Evolutionary conservation across 64 coral and sea anemone genomes (phyloP), one percentile per base, ranked within the genome.

Genomic region (Trachythela sp.): DNA sequence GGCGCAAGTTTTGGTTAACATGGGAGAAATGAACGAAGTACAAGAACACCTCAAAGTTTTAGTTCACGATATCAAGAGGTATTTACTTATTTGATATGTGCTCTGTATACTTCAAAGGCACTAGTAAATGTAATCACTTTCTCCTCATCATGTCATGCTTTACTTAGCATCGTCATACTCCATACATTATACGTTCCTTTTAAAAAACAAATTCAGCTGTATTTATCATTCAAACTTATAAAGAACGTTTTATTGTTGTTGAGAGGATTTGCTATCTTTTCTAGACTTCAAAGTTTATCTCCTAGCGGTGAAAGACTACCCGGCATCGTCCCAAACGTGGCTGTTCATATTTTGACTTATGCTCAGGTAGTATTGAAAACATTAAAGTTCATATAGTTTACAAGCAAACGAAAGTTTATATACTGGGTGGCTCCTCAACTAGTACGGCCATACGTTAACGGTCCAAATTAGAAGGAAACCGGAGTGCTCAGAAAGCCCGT

Each of bases 51-150:
- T 90, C 24, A 94, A 88, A 75, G 88, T 91, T 29, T 84, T 97
- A 36, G 94, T 97, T 91, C 87, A 92, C 20, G 90, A 97, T 40
- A 94, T 94, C 70, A 97, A 90, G 50, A 94, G 95, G 95, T 92
- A 40, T 54, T 54, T 88, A 38, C 24, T 17, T 35, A 26, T 27
- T 1, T n/a, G 24, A 27, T 27, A 31, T 27, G 40, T 49, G 48
- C n/a, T n/a, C n/a, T n/a, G n/a, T n/a, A n/a, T n/a, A n/a, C n/a
- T n/a, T n/a, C n/a, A n/a, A n/a, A n/a, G n/a, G n/a, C n/a, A n/a
- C n/a, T n/a, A n/a, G n/a, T n/a, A n/a, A n/a, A n/a, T n/a, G n/a
- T n/a, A n/a, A n/a, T n/a, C n/a, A n/a, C n/a, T n/a, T n/a, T n/a
- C n/a, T n/a, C n/a, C n/a, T n/a, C n/a, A n/a, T n/a, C n/a, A n/a